Base-by-base conservation (phyloP, 2,113 vertebrate species). In the Epinephelus cyanopodus region DNA sequence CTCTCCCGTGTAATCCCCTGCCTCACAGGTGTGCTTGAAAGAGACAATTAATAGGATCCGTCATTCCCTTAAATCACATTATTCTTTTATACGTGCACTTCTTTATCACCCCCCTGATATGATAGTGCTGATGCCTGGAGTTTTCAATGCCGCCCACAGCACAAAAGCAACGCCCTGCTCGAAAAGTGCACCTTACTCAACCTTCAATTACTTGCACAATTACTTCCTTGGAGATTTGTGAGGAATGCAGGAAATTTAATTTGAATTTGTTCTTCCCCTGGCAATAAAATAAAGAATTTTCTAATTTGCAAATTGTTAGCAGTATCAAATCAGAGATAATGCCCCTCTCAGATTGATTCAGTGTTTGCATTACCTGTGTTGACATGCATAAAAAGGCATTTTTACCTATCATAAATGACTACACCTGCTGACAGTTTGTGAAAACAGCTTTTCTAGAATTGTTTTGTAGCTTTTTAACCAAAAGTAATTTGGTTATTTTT, bases 31-130 rank as follows among this genome's bases (percentile, higher is more conserved):
- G 60, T 42, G 54, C 84, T 77, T 3, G 42, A 15, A 60, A 79
- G 62, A 85, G 54, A 62, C 50, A 81, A 77, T 72, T 71, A 79
- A 75, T 25, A 54, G 15, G 12, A 68, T 61, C 21, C 0, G 61
- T 84, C 54, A 77, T 56, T 72, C 18, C 0, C 6, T 2, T 54
- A 69, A 83, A 85, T 83, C 48, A 39, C 29, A 85, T 62, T 74
- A 87, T 83, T 88, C 54, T 66, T 89, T 90, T 85, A 92, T 84
- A 68, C 15, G 5, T 69, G 39, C 42, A 56, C 53, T 52, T 48
- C 50, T 84, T 94, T 94, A 94, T 93, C 82, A 87, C 39, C 25
- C 18, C 19, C n/a, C 79, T 88, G 93, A 94, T 93, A 93, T 74
- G 65, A 82, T 87, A 85, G 13, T 92, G 94, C 92, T 93, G 93